phyloP scores from a whole-genome alignment of 2,888 invertebrate genomes.

The Pocota personata region DNA sequence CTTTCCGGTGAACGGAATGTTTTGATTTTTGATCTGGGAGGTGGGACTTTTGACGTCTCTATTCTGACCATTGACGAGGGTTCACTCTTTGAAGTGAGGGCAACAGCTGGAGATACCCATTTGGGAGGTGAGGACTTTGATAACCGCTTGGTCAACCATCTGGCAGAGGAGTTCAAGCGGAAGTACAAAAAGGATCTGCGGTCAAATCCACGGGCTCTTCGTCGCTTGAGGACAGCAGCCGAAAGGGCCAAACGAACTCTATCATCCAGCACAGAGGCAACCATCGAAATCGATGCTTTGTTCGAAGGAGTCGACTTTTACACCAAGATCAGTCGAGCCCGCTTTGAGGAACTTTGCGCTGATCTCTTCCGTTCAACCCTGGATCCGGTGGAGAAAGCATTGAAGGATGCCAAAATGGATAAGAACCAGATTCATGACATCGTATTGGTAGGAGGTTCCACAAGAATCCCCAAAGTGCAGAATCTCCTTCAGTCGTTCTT shows the following conservation, averaged over 20 bases:
- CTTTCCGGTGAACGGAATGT: slow-evolving; percentile 91
- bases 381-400: slow-evolving; percentile 89
- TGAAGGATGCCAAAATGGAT: slow-evolving; percentile 89
- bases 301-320: slow-evolving; percentile 89
- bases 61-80: slow-evolving; percentile 97
- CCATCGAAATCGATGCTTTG: slow-evolving; percentile 89
- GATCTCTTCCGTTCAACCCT: slow-evolving; percentile 88
- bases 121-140: slow-evolving; percentile 96
- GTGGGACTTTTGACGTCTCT: slow-evolving; percentile 98
- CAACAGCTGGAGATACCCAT: slow-evolving; percentile 96
- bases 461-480: slow-evolving; percentile 91
- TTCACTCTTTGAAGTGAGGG: slow-evolving; percentile 93
- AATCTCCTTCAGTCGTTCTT: slow-evolving; percentile 89
- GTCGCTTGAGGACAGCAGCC: slow-evolving; percentile 89
- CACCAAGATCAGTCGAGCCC: slow-evolving; percentile 87
- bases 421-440: slow-evolving; percentile 89
- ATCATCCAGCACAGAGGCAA: slow-evolving; percentile 90
- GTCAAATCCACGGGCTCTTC: slow-evolving; percentile 86
- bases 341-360: slow-evolving; percentile 88
- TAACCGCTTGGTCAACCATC: slow-evolving; percentile 92
- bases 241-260: slow-evolving; percentile 91
- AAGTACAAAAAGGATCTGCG: slow-evolving; percentile 88
- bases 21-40: slow-evolving; percentile 86
- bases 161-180: slow-evolving; percentile 93
- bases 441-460: slow-evolving; percentile 92